Evolutionary conservation across 2,797 vertebrate species (phyloP).

Genomic region (Leuciscus waleckii): DNA sequence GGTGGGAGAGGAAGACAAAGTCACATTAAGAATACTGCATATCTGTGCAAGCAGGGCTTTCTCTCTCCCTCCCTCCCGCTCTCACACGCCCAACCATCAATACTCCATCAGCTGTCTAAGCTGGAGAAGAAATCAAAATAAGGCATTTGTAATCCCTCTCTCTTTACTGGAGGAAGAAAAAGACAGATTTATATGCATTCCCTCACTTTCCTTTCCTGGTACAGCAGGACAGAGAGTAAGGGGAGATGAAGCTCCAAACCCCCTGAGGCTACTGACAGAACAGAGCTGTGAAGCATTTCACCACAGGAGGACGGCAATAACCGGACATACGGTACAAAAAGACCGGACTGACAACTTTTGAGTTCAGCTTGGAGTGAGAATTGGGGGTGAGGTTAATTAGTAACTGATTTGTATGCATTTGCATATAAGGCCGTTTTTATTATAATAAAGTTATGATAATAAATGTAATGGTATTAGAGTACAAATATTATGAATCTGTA

Average conservation of each 20-base stretch:
- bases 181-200: background rate
- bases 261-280: conserved; percentile 29
- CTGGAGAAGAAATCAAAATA: conserved; percentile 42
- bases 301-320: conserved; percentile 25
- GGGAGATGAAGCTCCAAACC: conserved; percentile 2
- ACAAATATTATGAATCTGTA: no score
- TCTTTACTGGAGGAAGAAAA: conserved; percentile 1
- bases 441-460: no score
- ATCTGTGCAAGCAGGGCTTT: conserved; percentile 15
- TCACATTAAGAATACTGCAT: conserved; percentile 50
- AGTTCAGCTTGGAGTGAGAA: no score
- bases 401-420: no score
- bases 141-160: conserved; percentile 34
- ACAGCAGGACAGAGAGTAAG: background rate
- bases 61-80: background rate
- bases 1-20: conserved; percentile 49
- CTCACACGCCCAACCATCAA: background rate
- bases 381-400: no score
- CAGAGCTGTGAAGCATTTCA: conserved; percentile 28
- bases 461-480: no score
- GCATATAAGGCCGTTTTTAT: no score
- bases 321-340: conserved; percentile 14
- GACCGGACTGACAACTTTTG: background rate
- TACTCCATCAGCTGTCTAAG: conserved; percentile 27
- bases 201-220: background rate